Conservation (phyloP, 2,888 invertebrate genomes). For the Tromatobia lineatoria region DNA sequence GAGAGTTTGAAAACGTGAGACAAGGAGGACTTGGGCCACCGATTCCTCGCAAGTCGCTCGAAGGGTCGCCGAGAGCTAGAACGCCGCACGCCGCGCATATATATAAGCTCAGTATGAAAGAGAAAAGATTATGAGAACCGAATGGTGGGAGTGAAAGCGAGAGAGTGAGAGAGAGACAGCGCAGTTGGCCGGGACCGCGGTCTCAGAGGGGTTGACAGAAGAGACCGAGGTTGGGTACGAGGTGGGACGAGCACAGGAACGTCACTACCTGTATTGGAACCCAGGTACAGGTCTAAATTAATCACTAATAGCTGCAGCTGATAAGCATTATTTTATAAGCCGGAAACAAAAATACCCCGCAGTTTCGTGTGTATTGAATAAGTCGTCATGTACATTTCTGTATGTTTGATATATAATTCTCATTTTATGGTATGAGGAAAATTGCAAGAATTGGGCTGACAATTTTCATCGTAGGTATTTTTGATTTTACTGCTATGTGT, state of each 20-base stretch:
- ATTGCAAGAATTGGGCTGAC: background rate
- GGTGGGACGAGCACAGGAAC: constrained; percentile 77
- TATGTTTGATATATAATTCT: background rate
- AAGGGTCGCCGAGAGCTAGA: constrained; percentile 44
- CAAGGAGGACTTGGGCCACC: constrained; percentile 63
- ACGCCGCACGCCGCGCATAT: constrained; percentile 24
- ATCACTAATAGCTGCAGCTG: background rate
- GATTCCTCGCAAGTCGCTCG: constrained; percentile 71
- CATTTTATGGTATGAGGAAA: background rate
- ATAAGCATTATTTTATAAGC: background rate
- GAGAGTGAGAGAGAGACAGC: constrained; percentile 54
- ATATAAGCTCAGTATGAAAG: constrained; percentile 73
- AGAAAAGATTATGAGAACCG: constrained; percentile 83
- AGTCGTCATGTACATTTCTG: background rate
- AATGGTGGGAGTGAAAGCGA: constrained; percentile 68
- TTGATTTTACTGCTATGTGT: background rate
- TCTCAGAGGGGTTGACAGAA: constrained; percentile 79
- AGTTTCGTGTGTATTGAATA: background rate
- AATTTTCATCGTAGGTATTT: background rate
- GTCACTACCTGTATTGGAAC: constrained; percentile 65
- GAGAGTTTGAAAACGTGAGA: constrained; percentile 51
- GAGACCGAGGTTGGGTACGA: constrained; percentile 76
- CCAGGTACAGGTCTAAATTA: constrained; percentile 23
- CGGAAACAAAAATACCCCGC: background rate
- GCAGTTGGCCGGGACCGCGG: constrained; percentile 78